Conservation (phyloP, 2,888 invertebrate genomes). For the Fragum whitleyi region DNA sequence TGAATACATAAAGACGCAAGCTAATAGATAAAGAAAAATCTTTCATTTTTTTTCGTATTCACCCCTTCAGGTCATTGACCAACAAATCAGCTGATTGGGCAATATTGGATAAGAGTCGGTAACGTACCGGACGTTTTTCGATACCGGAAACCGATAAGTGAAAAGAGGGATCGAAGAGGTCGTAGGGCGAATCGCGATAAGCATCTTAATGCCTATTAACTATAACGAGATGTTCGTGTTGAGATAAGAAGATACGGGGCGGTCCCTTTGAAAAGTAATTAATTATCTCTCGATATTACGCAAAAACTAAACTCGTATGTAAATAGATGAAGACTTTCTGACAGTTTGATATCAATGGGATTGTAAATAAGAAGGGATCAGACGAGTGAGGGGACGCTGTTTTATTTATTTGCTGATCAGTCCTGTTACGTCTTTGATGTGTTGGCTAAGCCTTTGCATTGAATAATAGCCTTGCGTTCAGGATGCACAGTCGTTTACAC, state of each 20-base stretch:
- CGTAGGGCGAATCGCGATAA: slow-evolving; percentile 24
- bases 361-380: no score
- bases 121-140: slow-evolving; percentile 13
- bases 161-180: slow-evolving; percentile 17
- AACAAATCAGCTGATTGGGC: not conserved
- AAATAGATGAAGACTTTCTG: not conserved
- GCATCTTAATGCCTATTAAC: slow-evolving; percentile 13
- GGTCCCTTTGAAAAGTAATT: slow-evolving; percentile 25
- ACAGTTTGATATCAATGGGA: not conserved
- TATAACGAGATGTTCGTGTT: slow-evolving; percentile 18
- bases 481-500: no score
- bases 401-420: no score
- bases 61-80: not conserved
- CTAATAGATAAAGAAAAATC: no score
- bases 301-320: not conserved
- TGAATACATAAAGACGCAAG: no score
- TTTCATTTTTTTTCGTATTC: no score
- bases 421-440: no score
- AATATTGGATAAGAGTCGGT: slow-evolving; percentile 8
- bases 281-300: slow-evolving; percentile 16
- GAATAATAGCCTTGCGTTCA: no score
- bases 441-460: no score
- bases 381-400: no score
- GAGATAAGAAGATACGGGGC: slow-evolving; percentile 11
- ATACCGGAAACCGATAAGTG: slow-evolving; percentile 13